phyloP scores from a whole-genome alignment of 2,113 vertebrate species.

The Psophia crepitans region DNA sequence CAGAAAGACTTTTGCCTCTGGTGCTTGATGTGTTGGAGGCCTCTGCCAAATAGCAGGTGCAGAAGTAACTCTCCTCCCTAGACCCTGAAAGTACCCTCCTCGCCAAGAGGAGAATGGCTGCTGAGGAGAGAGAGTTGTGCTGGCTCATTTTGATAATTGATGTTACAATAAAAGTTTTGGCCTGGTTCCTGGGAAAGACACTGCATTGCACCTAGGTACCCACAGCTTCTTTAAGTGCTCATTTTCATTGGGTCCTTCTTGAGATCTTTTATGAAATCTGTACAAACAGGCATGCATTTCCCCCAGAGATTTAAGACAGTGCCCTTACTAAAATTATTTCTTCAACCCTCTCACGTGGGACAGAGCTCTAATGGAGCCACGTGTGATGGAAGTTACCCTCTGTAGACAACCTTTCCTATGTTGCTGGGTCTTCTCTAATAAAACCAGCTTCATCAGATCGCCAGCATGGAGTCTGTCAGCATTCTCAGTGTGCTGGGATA shows the following conservation, averaged over 20 bases:
- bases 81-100: not conserved
- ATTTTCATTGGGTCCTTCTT: not conserved
- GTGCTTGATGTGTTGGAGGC: not conserved
- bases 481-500: not conserved
- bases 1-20: not conserved
- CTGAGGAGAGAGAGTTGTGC: not conserved
- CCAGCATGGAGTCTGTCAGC: not conserved
- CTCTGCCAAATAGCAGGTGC: not conserved
- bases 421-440: not conserved
- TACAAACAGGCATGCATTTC: not conserved
- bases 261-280: not conserved
- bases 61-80: not conserved
- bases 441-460: not conserved
- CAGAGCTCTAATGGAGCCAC: not conserved
- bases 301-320: not conserved
- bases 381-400: not conserved
- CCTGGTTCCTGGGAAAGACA: not conserved
- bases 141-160: not conserved
- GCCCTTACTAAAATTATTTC: not conserved
- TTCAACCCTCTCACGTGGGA: not conserved
- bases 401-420: not conserved
- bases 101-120: not conserved
- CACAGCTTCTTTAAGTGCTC: not conserved
- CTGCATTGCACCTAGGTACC: not conserved
- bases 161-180: not conserved